Base-by-base conservation (phyloP, 1,140 invertebrate genomes). In the Daktulosphaira vitifoliae region DNA sequence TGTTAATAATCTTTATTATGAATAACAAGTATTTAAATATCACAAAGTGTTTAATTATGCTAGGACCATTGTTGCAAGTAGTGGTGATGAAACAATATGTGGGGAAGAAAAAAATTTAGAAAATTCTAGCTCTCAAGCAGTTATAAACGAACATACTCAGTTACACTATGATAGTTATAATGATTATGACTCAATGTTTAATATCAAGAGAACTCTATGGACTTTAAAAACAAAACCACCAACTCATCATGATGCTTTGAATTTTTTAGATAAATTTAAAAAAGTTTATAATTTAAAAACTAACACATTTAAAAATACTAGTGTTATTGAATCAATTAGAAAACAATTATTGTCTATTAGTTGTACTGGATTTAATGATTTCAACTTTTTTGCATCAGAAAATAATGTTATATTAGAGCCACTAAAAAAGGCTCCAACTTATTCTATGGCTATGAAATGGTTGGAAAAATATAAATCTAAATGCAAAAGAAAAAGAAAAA, bases 381-480 rank as follows among this genome's bases (percentile, higher is more conserved):
- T 20, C 18, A 11, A 46, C 26, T 59, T 59, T 59, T 59, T 59
- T 29, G 54, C 54, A 25, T 59, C 39, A 20, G 54, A 59, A 29
- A 44, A 11, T 4, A 59, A 9, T 59, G 22, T 46, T 44, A 18
- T 59, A 25, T 59, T 59, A 59, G 54, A 59, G 18, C 54, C 54
- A 44, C 44, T 59, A 59, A 59, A 29, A 22, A 15, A 46, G 44
- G 37, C 54, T 15, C 54, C 54, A 20, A 42, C 54, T 26, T 44
- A 59, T 59, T 18, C 42, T 26, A 20, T 59, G 25, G 54, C 54
- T 20, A 42, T 46, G 11, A 59, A 59, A 59, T 59, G 54, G 54
- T 26, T 59, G 26, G 54, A 59, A 29, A 26, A 3, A 1, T 22
- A 13, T 59, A 15, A 42, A 44, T 29, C 23, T 6, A 59, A 46